These are phyloP conservation scores for Exephanes ischioxanthus DNA, from an alignment of 2,888 invertebrate species.

Conservation along the genomic window DNA sequence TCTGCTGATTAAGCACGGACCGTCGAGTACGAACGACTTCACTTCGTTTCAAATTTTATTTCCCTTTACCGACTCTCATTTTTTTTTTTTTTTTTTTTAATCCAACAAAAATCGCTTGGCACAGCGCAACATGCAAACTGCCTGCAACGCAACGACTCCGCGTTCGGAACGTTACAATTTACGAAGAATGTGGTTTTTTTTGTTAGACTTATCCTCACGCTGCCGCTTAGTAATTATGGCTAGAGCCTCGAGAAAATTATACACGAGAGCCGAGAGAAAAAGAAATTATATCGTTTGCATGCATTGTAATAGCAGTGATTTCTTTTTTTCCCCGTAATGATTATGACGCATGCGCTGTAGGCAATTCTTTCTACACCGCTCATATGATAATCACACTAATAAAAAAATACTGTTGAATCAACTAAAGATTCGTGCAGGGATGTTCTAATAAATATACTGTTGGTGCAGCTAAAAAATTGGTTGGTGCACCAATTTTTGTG, in stretches of 20 bases:
- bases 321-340: slow-evolving; percentile 5
- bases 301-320: background rate
- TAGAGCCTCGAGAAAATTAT: slow-evolving; percentile 13
- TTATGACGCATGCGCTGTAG: background rate
- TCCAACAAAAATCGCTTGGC: slow-evolving; percentile 7
- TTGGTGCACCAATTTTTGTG: background rate
- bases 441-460: no score
- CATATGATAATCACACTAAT: background rate
- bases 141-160: slow-evolving; percentile 8
- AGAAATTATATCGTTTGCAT: background rate
- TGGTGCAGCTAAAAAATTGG: no score
- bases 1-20: slow-evolving; percentile 50
- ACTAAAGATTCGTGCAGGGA: no score
- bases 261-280: background rate
- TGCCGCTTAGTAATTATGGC: slow-evolving; percentile 13
- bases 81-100: slow-evolving; percentile 35
- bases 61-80: slow-evolving; percentile 15
- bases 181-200: slow-evolving; percentile 19
- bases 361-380: background rate
- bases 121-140: background rate
- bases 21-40: slow-evolving; percentile 50
- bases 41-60: slow-evolving; percentile 54
- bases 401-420: no score
- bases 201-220: background rate
- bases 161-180: slow-evolving; percentile 36